Evolutionary conservation across 2,113 vertebrate species (phyloP).

Genomic region (Podarcis muralis): DNA sequence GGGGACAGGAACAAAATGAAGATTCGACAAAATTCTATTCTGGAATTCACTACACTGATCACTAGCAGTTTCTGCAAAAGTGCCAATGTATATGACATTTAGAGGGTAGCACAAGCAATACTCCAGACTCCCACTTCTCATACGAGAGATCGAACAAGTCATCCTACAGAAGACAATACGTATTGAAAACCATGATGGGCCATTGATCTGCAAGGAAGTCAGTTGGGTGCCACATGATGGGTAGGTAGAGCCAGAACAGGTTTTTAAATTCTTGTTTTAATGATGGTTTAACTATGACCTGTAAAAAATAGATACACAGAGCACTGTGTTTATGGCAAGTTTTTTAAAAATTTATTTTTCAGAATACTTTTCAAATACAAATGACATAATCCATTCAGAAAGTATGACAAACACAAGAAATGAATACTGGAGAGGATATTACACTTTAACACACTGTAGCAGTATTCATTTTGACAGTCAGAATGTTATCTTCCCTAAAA

Average conservation of each 20-base stretch:
- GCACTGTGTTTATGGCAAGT: constrained; percentile 71
- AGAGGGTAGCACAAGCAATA: no score
- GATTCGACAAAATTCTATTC: no score
- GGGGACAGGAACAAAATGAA: no score
- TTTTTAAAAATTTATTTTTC: constrained; percentile 74
- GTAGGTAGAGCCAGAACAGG: no score
- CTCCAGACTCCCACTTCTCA: background rate
- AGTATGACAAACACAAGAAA: constrained; percentile 77
- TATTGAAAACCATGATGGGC: no score
- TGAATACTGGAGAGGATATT: constrained; percentile 74
- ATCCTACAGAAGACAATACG: background rate
- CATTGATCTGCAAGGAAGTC: no score
- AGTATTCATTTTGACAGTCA: constrained; percentile 59
- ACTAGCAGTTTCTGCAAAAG: no score
- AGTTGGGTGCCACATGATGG: no score
- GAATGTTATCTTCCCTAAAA: constrained; percentile 40
- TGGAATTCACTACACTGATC: no score
- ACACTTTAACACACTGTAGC: constrained; percentile 70
- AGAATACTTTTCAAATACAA: constrained; percentile 80
- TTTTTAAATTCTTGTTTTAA: background rate
- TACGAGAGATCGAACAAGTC: background rate
- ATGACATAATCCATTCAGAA: constrained; percentile 74
- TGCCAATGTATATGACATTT: no score
- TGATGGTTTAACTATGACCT: background rate
- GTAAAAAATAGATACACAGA: constrained; percentile 31